Conservation (phyloP, 2,797 vertebrate species). For the Cossypha niveicapilla region DNA sequence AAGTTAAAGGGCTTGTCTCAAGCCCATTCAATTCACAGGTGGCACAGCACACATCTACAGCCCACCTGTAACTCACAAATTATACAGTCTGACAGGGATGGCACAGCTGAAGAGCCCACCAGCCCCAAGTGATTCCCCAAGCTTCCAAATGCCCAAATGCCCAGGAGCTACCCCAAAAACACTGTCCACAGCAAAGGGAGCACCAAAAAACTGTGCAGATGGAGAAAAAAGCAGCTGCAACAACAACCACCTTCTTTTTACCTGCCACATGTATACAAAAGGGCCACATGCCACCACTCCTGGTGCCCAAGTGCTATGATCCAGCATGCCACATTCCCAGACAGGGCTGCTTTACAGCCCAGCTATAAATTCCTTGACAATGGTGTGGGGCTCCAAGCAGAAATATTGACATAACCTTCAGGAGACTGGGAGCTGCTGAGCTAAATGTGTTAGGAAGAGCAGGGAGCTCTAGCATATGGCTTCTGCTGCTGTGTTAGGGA, state of each 20-base stretch:
- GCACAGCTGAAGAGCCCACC: background rate
- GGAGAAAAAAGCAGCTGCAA: background rate
- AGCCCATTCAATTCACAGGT: background rate
- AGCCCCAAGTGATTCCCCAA: background rate
- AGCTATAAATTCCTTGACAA: background rate
- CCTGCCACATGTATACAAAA: background rate
- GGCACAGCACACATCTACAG: background rate
- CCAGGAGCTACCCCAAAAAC: background rate
- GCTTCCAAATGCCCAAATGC: background rate
- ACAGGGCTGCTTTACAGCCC: background rate
- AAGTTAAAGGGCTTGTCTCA: background rate
- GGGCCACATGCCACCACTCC: background rate
- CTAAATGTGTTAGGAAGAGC: constrained; percentile 23
- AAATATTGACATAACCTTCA: constrained; percentile 72
- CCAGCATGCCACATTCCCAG: background rate
- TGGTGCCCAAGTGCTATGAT: background rate
- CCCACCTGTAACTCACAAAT: background rate
- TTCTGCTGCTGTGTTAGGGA: constrained; percentile 63
- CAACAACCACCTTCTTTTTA: background rate
- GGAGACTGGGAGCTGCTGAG: constrained; percentile 41
- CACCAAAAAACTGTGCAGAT: fast-evolving
- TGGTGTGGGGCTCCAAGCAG: background rate
- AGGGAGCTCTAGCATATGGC: constrained; percentile 71
- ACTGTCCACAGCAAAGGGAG: background rate
- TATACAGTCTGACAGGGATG: background rate